Evolutionary conservation across 2,797 vertebrate genomes (phyloP).

Genomic region (Pantherophis vulpinus): DNA sequence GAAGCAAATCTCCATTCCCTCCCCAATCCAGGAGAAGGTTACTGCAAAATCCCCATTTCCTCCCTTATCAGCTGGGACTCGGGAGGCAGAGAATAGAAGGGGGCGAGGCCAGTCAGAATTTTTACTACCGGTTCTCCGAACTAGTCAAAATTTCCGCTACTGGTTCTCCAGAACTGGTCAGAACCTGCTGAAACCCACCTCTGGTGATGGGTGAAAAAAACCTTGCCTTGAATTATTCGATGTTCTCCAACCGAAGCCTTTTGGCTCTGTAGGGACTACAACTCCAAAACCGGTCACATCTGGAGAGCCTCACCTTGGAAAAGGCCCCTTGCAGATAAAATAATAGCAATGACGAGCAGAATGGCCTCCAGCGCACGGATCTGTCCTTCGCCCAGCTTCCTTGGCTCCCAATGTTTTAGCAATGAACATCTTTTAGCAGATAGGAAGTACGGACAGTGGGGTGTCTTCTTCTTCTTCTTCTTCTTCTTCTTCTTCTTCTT

Average conservation of each 20-base stretch:
- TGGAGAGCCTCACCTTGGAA: neutral
- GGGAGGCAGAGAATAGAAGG: too few species aligned
- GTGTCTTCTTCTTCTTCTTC: too few species aligned
- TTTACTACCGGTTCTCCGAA: too few species aligned
- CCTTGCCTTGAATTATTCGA: neutral
- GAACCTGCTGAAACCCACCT: too few species aligned
- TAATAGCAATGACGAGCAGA: neutral
- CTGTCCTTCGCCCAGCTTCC: accelerated
- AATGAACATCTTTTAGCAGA: conserved; percentile 16
- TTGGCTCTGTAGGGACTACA: neutral
- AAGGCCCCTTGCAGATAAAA: neutral
- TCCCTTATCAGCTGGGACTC: too few species aligned
- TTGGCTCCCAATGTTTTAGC: conserved; percentile 17
- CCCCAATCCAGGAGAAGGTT: too few species aligned
- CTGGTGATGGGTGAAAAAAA: neutral
- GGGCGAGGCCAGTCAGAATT: too few species aligned
- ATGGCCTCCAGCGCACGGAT: neutral
- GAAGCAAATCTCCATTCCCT: too few species aligned
- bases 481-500: too few species aligned
- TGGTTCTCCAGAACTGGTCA: too few species aligned
- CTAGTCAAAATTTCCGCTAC: too few species aligned
- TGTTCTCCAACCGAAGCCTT: neutral
- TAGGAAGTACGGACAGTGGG: neutral
- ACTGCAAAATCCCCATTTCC: too few species aligned
- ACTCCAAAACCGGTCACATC: neutral